Evolutionary conservation across 2,888 invertebrate species (phyloP).

Genomic region (Corythucha ciliata): DNA sequence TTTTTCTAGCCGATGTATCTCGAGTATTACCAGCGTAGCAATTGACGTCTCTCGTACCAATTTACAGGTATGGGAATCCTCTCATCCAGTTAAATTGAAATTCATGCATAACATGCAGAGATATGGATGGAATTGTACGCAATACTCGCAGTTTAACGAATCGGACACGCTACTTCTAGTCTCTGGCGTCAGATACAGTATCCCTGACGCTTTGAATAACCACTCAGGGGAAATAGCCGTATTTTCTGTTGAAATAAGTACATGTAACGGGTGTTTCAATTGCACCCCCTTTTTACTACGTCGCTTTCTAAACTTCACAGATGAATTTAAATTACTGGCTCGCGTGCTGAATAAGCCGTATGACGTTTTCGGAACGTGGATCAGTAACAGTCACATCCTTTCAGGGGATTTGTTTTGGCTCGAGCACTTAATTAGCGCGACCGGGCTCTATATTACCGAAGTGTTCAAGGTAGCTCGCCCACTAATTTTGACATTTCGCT

Average conservation of each 20-base stretch:
- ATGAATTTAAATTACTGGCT: conserved; percentile 59
- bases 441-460: conserved; percentile 70
- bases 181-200: conserved; percentile 74
- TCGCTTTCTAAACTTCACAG: conserved; percentile 40
- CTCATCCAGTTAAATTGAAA: conserved; percentile 58
- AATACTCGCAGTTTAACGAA: conserved; percentile 76
- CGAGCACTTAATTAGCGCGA: conserved; percentile 61
- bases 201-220: conserved; percentile 58
- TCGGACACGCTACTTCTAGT: conserved; percentile 69
- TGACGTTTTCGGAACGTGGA: conserved; percentile 85
- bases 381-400: conserved; percentile 66
- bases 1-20: no score
- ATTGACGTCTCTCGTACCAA: no score
- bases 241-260: conserved; percentile 58
- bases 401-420: conserved; percentile 75
- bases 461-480: conserved; percentile 51
- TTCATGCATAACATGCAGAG: conserved; percentile 67
- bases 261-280: conserved; percentile 25
- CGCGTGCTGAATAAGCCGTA: conserved; percentile 73
- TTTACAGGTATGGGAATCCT: conserved; percentile 69
- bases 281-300: no score
- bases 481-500: background rate
- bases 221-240: conserved; percentile 84
- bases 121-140: conserved; percentile 78
- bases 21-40: no score